phyloP scores from a whole-genome alignment of 1,140 invertebrate species.

The Nymphalis io region DNA sequence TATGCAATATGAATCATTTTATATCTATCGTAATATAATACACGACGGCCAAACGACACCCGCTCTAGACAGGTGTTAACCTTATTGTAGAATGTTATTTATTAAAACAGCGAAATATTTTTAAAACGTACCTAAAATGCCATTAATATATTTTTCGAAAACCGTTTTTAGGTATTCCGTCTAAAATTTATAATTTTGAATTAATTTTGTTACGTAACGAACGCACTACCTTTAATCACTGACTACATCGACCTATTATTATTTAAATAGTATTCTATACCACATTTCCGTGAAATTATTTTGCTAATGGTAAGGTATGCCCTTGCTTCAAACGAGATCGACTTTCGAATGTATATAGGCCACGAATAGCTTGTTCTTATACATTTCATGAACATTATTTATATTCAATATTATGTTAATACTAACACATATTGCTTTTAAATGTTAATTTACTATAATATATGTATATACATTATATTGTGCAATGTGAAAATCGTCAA shows the following conservation, averaged over 20 bases:
- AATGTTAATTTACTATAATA: slow-evolving; percentile 17
- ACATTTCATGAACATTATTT: background rate
- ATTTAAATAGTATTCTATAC: slow-evolving; percentile 71
- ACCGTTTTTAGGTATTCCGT: slow-evolving; percentile 51
- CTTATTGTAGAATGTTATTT: slow-evolving; percentile 50
- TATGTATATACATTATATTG: slow-evolving; percentile 15
- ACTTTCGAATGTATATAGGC: slow-evolving; percentile 3
- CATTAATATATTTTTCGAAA: slow-evolving; percentile 45
- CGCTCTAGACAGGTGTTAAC: slow-evolving; percentile 47
- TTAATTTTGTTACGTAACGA: slow-evolving; percentile 65
- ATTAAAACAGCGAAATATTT: slow-evolving; percentile 57
- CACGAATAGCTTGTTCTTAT: background rate
- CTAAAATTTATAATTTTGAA: slow-evolving; percentile 43
- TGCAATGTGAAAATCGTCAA: slow-evolving; percentile 21
- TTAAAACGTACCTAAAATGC: slow-evolving; percentile 50
- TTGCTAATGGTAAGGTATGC: slow-evolving; percentile 62
- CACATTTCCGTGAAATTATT: slow-evolving; percentile 68
- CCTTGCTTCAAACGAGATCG: slow-evolving; percentile 56
- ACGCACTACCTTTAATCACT: slow-evolving; percentile 75
- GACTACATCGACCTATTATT: slow-evolving; percentile 73
- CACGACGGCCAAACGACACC: slow-evolving; percentile 65
- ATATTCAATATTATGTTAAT: slow-evolving; percentile 5
- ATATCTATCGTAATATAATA: slow-evolving; percentile 57
- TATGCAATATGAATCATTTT: slow-evolving; percentile 40
- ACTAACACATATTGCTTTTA: slow-evolving; percentile 35